phyloP scores from a whole-genome alignment of 1,140 invertebrate species.

The Habropoda laboriosa region DNA sequence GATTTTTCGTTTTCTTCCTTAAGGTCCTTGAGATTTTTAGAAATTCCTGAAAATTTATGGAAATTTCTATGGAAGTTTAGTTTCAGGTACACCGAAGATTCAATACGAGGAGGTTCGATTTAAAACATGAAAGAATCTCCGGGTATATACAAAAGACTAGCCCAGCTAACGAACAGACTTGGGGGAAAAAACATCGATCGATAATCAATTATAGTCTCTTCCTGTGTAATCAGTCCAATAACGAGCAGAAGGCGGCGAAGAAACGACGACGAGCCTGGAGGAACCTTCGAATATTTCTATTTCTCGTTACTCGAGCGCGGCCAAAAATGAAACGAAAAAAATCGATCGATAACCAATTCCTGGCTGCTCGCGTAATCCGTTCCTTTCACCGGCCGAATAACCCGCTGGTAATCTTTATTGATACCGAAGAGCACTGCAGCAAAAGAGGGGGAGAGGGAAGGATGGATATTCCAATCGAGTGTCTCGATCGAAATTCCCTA shows the following conservation, averaged over 20 bases:
- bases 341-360: slow-evolving; percentile 55
- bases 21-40: no score
- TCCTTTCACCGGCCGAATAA: background rate
- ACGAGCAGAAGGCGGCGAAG: background rate
- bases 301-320: background rate
- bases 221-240: background rate
- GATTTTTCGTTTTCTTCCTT: no score
- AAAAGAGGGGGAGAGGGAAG: background rate
- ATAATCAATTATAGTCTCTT: slow-evolving; percentile 22
- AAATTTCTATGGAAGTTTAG: no score
- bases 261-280: background rate
- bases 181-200: slow-evolving; percentile 1
- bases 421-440: background rate
- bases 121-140: background rate
- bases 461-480: background rate
- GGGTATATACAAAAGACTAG: background rate
- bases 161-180: background rate
- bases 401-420: slow-evolving; percentile 14
- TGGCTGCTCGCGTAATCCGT: slow-evolving; percentile 20
- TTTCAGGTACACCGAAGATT: no score
- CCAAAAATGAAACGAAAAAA: slow-evolving; percentile 25
- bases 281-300: background rate
- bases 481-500: background rate
- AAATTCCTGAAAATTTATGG: no score
- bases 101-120: no score